Base-by-base conservation (phyloP, 2,888 invertebrate genomes). In the Cryptocephalus moraei region DNA sequence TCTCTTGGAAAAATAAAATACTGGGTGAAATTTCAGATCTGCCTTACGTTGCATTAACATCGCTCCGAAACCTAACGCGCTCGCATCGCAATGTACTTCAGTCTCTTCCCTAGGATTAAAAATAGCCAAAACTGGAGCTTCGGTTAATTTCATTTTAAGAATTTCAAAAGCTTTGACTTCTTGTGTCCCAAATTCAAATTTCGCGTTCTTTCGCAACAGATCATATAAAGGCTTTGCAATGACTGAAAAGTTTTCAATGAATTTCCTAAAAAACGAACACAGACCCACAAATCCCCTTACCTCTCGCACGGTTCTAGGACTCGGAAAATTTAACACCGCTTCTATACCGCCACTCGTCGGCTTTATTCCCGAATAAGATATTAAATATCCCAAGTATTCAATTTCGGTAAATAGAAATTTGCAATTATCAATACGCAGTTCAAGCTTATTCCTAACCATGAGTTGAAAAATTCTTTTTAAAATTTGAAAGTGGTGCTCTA, bases 51-150 rank as follows among this genome's bases (percentile, higher is more conserved):
- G 55, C 8, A 51, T n/a, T 32, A 55, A 46, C 13, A 62, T 50
- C n/a, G 60, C 52, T 13, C 60, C 61, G 45, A 49, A 62, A 1
- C 62, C 61, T 3, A 10, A 2, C 0, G 52, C 32, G 48, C 59
- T 59, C 0, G 61, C 64, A 53, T 63, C 64, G 11, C 55, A 59
- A 45, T 64, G 62, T 39, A 63, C 44, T 48, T 64, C 59, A 4
- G 62, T 64, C 49, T 60, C 57, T 36, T 39, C 31, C 14, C 31
- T 36, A 8, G 59, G 60, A 12, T 46, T 44, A 50, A 55, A 61
- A 34, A 60, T 51, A 45, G 56, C 51, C 32, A 56, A 47, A 13
- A 56, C 44, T 46, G 59, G 54, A 42, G 13, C 39, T 9, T 42
- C 34, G 4, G 44, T 33, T 34, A 60, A 42, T 45, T 46, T 47